Conservation (phyloP, 2,113 vertebrate genomes). For the Lampris megalopsis region DNA sequence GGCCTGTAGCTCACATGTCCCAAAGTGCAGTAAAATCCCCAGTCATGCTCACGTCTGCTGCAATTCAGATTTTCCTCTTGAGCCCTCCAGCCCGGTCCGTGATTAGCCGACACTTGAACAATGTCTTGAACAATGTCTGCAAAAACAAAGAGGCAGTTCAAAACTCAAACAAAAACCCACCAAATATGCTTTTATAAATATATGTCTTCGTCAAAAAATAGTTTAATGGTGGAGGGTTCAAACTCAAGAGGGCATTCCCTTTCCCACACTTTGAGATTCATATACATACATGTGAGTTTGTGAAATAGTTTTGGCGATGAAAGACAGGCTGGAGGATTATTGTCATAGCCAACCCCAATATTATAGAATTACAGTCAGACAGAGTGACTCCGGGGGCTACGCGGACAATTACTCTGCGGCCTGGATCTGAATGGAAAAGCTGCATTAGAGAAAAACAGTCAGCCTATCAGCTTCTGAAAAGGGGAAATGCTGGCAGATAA, state of each 20-base stretch:
- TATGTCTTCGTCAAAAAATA: conserved; percentile 1
- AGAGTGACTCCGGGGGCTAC: conserved; percentile 75
- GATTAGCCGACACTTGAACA: neutral
- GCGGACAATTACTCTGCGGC: conserved; percentile 75
- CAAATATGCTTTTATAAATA: neutral
- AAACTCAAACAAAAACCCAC: neutral
- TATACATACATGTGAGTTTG: conserved; percentile 54
- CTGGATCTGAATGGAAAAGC: conserved; percentile 66
- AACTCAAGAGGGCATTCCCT: conserved; percentile 21
- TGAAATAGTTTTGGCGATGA: conserved; percentile 49
- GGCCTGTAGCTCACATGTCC: neutral
- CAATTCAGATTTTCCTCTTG: neutral
- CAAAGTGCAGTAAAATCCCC: neutral
- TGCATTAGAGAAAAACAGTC: conserved; percentile 62
- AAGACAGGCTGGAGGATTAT: conserved; percentile 63
- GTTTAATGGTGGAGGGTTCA: conserved; percentile 28
- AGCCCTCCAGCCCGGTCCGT: neutral
- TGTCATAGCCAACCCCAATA: conserved; percentile 77
- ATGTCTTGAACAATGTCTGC: neutral
- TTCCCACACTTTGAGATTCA: conserved; percentile 46
- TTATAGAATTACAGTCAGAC: conserved; percentile 81
- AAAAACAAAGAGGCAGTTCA: conserved; percentile 9
- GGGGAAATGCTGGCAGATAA: conserved; percentile 60
- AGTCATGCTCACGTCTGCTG: no score
- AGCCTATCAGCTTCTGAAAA: conserved; percentile 56